Percentiles rank a stretch among this genome's conserved stretches.
phyloP scores from a whole-genome alignment of 2,113 vertebrate species.

The Xiphophorus couchianus region DNA sequence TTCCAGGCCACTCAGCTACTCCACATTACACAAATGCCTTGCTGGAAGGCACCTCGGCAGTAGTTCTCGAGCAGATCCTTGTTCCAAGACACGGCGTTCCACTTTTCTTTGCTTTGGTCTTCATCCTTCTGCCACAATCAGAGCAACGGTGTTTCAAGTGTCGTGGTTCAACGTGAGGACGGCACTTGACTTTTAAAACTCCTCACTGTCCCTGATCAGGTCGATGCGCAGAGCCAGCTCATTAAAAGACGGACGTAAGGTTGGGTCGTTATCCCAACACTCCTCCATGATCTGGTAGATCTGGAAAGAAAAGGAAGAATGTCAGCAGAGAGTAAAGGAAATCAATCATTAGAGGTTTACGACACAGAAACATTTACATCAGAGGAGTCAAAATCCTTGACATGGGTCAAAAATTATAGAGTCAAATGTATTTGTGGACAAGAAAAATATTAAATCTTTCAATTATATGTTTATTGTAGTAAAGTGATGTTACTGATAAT shows the following conservation, averaged over 20 bases:
- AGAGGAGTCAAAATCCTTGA: too few relatives aligned
- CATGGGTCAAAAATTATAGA: too few relatives aligned
- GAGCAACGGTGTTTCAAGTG: conserved; percentile 25
- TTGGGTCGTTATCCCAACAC: conserved; percentile 90
- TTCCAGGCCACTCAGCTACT: conserved; percentile 4
- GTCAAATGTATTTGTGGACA: too few relatives aligned
- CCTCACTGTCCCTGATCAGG: conserved; percentile 86
- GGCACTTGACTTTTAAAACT: conserved; percentile 64
- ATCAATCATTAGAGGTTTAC: background rate
- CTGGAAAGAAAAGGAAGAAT: conserved; percentile 62
- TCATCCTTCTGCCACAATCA: conserved; percentile 35
- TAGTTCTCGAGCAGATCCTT: conserved; percentile 38
- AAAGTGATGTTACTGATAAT: too few relatives aligned
- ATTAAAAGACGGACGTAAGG: conserved; percentile 87
- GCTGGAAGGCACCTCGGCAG: conserved; percentile 61
- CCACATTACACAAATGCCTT: conserved; percentile 37
- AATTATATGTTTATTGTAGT: too few relatives aligned
- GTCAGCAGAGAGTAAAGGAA: background rate
- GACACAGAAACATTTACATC: background rate
- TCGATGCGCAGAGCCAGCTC: conserved; percentile 87
- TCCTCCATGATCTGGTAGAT: conserved; percentile 91
- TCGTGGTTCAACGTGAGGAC: conserved; percentile 23
- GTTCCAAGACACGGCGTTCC: conserved; percentile 21
- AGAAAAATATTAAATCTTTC: too few relatives aligned
- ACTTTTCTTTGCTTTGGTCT: conserved; percentile 17